Conservation (phyloP, 1,140 invertebrate species). For the Zaprionus tsacasi region DNA sequence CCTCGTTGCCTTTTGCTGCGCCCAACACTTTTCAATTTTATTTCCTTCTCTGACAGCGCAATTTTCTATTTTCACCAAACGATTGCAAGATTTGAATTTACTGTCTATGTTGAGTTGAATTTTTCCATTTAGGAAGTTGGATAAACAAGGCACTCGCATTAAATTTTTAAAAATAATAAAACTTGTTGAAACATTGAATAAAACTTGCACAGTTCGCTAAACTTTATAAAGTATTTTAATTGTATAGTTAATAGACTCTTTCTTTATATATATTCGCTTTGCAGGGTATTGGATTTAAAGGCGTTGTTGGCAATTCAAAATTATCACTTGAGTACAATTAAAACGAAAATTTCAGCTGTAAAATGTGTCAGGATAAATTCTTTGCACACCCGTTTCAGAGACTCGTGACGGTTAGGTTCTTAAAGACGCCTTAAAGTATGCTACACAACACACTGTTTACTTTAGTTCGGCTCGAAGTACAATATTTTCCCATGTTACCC, state of each 20-base stretch:
- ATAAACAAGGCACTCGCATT: not conserved
- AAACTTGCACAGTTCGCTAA: too few species aligned
- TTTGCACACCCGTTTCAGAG: constrained; percentile 9
- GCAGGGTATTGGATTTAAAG: constrained; percentile 24
- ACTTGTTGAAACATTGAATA: too few species aligned
- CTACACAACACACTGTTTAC: not conserved
- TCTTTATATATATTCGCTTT: not conserved
- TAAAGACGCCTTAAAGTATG: constrained; percentile 20
- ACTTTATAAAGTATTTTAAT: too few species aligned
- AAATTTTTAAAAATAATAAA: not conserved
- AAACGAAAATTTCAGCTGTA: constrained; percentile 51
- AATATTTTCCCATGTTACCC: constrained; percentile 28
- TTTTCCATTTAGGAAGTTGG: not conserved
- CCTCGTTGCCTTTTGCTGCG: constrained; percentile 28
- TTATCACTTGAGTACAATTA: constrained; percentile 61
- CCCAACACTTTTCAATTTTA: constrained; percentile 30
- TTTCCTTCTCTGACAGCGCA: constrained; percentile 26
- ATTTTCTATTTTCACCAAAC: constrained; percentile 5
- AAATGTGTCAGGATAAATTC: constrained; percentile 33
- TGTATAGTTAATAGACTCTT: not conserved
- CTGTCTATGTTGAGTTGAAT: constrained; percentile 14
- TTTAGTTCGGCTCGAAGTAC: constrained; percentile 9
- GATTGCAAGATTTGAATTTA: constrained; percentile 30
- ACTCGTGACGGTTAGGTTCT: not conserved
- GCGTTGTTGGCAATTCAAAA: constrained; percentile 34